A percentile compares a stretch with the other conserved stretches of the same genome.
Conservation (phyloP, 2,797 vertebrate species). For the Sparidentex hasta region DNA sequence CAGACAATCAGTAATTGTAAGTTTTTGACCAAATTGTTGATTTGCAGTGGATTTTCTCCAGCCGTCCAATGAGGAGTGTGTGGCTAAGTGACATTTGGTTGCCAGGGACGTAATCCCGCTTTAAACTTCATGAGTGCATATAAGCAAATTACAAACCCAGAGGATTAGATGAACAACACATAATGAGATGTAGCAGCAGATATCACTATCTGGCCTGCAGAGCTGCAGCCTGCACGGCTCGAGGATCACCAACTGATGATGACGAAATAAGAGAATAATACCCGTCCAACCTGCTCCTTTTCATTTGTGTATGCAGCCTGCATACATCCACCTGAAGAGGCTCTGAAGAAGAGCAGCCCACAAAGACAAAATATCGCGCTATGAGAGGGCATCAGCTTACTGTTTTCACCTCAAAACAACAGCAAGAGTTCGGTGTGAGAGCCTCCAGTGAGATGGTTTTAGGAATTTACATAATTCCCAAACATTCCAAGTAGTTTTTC, state of each 20-base stretch:
- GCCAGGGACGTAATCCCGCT: constrained; percentile 78
- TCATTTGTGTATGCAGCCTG: constrained; percentile 24
- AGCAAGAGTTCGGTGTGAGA: background rate
- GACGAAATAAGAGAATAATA: constrained; percentile 45
- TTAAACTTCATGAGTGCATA: constrained; percentile 81
- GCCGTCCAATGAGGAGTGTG: constrained; percentile 60
- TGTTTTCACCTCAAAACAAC: constrained; percentile 24
- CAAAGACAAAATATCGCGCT: background rate
- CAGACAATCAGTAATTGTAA: constrained; percentile 52
- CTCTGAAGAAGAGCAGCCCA: constrained; percentile 15
- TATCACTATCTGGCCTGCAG: constrained; percentile 58
- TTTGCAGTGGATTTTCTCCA: constrained; percentile 65
- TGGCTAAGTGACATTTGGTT: constrained; percentile 79
- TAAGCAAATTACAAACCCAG: constrained; percentile 78
- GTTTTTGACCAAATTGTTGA: constrained; percentile 59
- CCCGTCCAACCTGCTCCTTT: constrained; percentile 24
- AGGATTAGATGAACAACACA: constrained; percentile 77
- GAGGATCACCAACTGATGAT: constrained; percentile 41
- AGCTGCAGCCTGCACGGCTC: constrained; percentile 34
- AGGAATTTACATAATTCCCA: constrained; percentile 50
- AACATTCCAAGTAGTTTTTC: constrained; percentile 47
- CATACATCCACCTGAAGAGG: background rate
- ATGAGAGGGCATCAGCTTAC: background rate
- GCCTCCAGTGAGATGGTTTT: constrained; percentile 12
- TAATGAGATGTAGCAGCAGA: constrained; percentile 76